phyloP scores from a whole-genome alignment of 2,113 vertebrate genomes.

The Perca fluviatilis region DNA sequence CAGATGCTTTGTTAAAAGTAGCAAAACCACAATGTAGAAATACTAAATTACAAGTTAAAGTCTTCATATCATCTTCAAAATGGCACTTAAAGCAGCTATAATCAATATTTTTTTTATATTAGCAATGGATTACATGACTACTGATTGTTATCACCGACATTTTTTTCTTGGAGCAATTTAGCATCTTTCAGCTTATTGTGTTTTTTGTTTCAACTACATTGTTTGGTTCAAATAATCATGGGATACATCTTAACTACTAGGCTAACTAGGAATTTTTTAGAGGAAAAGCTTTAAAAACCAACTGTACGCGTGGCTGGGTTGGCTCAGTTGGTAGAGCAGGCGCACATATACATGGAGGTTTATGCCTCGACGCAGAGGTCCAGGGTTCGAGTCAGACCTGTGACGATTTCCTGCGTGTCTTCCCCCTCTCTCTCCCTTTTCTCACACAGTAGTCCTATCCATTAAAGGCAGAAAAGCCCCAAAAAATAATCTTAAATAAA shows the following conservation, averaged over 20 bases:
- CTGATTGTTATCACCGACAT: background rate
- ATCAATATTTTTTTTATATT: background rate
- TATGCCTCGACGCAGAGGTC: too few species aligned
- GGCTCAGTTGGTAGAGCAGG: too few species aligned
- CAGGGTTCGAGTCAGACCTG: too few species aligned
- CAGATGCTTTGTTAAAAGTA: background rate
- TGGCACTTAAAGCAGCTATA: background rate
- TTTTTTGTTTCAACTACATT: background rate
- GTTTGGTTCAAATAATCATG: background rate
- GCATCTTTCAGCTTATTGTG: background rate
- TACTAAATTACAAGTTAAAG: background rate
- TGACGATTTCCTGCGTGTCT: too few species aligned
- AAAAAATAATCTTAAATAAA: too few species aligned
- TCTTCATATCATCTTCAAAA: background rate
- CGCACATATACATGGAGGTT: too few species aligned
- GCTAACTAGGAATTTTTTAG: background rate
- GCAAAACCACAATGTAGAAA: background rate
- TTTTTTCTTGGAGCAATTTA: background rate
- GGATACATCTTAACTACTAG: background rate
- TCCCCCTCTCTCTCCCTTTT: too few species aligned
- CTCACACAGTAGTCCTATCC: too few species aligned
- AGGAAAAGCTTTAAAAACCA: background rate
- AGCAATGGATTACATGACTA: background rate
- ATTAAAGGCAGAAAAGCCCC: too few species aligned
- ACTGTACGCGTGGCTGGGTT: too few species aligned